A percentile compares a stretch with the other conserved stretches of the same genome.
phyloP scores from a whole-genome alignment of 2,113 vertebrate species.

The Petroica traversi region DNA sequence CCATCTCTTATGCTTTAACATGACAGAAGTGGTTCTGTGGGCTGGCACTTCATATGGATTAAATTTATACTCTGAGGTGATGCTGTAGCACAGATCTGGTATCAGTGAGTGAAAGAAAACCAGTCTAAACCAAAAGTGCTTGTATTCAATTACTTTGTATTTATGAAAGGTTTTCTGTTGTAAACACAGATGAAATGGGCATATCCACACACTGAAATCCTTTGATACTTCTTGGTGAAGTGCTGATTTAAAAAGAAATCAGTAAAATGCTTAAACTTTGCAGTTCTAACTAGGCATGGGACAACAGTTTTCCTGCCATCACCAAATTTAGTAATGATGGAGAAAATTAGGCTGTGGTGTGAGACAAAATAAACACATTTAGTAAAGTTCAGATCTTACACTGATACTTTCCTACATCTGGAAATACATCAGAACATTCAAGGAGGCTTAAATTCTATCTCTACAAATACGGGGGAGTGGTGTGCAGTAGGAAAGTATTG shows the following conservation, averaged over 20 bases:
- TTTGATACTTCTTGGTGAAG: background rate
- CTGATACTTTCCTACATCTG: background rate
- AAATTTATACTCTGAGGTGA: background rate
- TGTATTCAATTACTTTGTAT: background rate
- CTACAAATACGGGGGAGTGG: background rate
- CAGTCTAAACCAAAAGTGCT: background rate
- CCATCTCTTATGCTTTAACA: background rate
- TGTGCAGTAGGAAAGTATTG: background rate
- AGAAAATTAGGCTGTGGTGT: background rate
- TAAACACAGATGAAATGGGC: background rate
- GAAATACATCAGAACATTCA: background rate
- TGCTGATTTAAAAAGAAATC: background rate
- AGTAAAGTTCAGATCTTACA: background rate
- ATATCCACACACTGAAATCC: background rate
- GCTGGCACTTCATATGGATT: background rate
- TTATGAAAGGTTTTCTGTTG: background rate
- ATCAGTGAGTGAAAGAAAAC: background rate
- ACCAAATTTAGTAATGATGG: background rate
- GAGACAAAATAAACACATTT: background rate
- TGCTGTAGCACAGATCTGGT: background rate
- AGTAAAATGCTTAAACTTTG: background rate
- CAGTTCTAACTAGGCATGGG: background rate
- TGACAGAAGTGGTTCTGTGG: background rate
- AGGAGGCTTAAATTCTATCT: background rate
- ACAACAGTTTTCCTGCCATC: background rate